Evolutionary conservation across 2,888 invertebrate species (phyloP).

Genomic region (Deroplatys truncata): DNA sequence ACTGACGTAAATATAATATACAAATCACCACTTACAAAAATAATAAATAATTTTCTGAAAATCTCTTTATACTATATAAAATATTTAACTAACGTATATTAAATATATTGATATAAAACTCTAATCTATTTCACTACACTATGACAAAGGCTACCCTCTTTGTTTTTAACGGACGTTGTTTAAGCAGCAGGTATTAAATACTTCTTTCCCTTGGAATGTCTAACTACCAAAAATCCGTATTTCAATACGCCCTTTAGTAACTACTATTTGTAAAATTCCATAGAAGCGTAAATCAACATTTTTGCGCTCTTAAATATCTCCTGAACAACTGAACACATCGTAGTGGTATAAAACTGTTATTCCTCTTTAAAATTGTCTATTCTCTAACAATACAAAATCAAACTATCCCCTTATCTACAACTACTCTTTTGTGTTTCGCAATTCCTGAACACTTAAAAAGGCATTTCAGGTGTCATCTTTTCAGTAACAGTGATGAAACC

Average conservation of each 20-base stretch:
- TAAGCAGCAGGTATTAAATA: too few relatives aligned
- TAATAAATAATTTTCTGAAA: not conserved
- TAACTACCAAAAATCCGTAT: not conserved
- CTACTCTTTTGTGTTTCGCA: not conserved
- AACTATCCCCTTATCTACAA: not conserved
- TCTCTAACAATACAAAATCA: not conserved
- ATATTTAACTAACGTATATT: not conserved
- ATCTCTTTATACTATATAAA: not conserved
- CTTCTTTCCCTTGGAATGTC: not conserved
- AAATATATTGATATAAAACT: not conserved
- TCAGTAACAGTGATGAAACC: slow-evolving; percentile 1
- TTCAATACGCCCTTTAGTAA: not conserved
- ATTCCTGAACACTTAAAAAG: not conserved
- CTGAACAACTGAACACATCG: not conserved
- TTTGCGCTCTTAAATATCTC: not conserved
- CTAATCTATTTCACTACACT: not conserved
- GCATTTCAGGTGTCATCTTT: not conserved
- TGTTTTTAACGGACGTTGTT: not conserved
- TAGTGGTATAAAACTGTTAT: not conserved
- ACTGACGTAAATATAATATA: not conserved
- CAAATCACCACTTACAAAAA: not conserved
- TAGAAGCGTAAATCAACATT: not conserved
- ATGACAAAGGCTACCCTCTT: not conserved
- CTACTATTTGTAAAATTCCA: not conserved
- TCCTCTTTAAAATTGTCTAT: not conserved